Evolutionary conservation across 2,113 vertebrate genomes (phyloP).

Genomic region (Pyrgilauda ruficollis): DNA sequence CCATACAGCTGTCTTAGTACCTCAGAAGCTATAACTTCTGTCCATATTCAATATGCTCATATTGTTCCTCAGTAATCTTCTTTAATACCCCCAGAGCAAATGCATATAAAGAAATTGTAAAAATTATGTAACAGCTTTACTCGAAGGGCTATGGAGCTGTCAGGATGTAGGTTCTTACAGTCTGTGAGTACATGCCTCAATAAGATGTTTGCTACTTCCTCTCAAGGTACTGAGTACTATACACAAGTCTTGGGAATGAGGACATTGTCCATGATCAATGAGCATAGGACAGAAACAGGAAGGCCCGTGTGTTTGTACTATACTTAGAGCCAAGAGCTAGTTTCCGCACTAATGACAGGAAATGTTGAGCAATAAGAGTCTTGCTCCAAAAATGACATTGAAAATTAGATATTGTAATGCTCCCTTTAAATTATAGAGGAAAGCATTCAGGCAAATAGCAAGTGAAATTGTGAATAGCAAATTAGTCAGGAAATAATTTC

Average conservation of each 20-base stretch:
- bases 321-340: conserved; percentile 34
- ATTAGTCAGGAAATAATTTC: not conserved
- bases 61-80: not conserved
- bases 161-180: not conserved
- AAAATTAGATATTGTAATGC: conserved; percentile 7
- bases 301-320: conserved; percentile 37
- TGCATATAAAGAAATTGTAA: not conserved
- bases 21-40: not conserved
- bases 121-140: not conserved
- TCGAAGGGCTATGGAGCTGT: not conserved
- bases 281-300: conserved; percentile 34
- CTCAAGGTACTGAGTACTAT: not conserved
- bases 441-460: not conserved
- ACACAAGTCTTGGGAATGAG: not conserved
- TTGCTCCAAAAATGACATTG: conserved; percentile 23
- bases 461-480: not conserved
- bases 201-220: not conserved
- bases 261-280: conserved; percentile 13
- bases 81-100: not conserved
- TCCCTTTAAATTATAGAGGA: not conserved
- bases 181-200: not conserved
- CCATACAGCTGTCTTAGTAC: not conserved
- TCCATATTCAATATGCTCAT: not conserved
- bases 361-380: conserved; percentile 22
- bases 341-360: conserved; percentile 27